Evolutionary conservation across 2,888 invertebrate species (phyloP).

Genomic region (Hirtodrosophila trivittata): DNA sequence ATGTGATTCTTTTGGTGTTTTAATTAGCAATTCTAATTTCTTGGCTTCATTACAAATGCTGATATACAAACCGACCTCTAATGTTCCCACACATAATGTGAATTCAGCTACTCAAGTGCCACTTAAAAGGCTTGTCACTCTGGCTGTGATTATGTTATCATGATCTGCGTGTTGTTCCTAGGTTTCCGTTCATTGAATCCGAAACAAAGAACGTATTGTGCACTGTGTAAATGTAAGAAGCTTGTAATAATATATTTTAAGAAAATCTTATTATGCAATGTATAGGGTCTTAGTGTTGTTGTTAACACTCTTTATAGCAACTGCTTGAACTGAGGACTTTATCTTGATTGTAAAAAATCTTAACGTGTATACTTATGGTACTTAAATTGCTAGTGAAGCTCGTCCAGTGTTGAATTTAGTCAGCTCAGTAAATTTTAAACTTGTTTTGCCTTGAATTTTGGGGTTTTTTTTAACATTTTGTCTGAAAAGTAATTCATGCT

Average conservation of each 20-base stretch:
- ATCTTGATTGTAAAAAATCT: neutral
- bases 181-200: conserved; percentile 15
- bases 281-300: no score
- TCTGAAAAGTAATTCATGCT: conserved; percentile 63
- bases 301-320: neutral
- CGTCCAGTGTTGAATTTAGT: conserved; percentile 34
- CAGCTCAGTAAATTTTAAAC: conserved; percentile 43
- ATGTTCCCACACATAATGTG: conserved; percentile 30
- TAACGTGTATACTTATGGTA: no score
- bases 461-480: conserved; percentile 31
- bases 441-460: conserved; percentile 49
- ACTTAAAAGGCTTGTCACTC: conserved; percentile 46
- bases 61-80: conserved; percentile 35
- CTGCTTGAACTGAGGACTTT: neutral
- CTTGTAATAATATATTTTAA: no score
- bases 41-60: conserved; percentile 37
- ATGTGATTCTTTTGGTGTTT: conserved; percentile 8
- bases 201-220: conserved; percentile 9
- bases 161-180: conserved; percentile 46
- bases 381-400: conserved; percentile 1
- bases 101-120: conserved; percentile 23
- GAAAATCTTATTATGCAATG: no score
- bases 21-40: conserved; percentile 56
- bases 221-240: conserved; percentile 10
- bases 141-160: conserved; percentile 36